Evolutionary conservation across 2,113 vertebrate species (phyloP).

Genomic region (Rhynchomys soricoides): DNA sequence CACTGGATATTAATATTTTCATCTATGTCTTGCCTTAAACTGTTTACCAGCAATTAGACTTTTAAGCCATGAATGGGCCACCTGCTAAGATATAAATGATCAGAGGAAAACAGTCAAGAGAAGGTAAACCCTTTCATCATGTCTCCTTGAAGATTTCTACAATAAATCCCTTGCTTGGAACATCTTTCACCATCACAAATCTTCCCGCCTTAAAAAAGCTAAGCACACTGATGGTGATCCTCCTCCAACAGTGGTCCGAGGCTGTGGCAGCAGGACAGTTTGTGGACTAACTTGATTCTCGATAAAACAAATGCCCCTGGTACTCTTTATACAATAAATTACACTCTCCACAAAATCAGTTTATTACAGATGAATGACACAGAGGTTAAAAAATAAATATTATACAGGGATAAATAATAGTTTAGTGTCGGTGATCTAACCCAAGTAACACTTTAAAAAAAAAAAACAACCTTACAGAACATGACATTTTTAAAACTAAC

Average conservation of each 20-base stretch:
- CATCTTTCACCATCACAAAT: constrained; percentile 48
- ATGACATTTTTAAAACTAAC: constrained; percentile 34
- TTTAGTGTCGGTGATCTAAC: constrained; percentile 52
- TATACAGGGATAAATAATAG: constrained; percentile 60
- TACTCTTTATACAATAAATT: constrained; percentile 53
- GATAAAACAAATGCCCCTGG: constrained; percentile 65
- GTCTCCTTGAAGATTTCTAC: constrained; percentile 60
- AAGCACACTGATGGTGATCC: constrained; percentile 73
- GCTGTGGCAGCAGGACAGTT: constrained; percentile 65
- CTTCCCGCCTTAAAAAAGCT: constrained; percentile 64
- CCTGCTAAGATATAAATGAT: constrained; percentile 42
- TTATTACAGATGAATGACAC: constrained; percentile 71
- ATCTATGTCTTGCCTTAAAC: constrained; percentile 67
- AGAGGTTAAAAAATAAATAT: constrained; percentile 68
- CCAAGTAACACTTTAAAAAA: constrained; percentile 45
- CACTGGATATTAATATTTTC: constrained; percentile 42
- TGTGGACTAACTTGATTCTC: constrained; percentile 68
- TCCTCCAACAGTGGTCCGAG: constrained; percentile 64
- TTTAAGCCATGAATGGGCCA: constrained; percentile 23
- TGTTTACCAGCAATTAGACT: constrained; percentile 52
- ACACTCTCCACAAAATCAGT: constrained; percentile 63
- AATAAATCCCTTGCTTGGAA: constrained; percentile 54
- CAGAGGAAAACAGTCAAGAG: constrained; percentile 66
- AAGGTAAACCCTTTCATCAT: constrained; percentile 80
- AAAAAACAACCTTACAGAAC: constrained; percentile 47